Base-by-base conservation (phyloP, 2,797 vertebrate species). In the Lates japonicus region DNA sequence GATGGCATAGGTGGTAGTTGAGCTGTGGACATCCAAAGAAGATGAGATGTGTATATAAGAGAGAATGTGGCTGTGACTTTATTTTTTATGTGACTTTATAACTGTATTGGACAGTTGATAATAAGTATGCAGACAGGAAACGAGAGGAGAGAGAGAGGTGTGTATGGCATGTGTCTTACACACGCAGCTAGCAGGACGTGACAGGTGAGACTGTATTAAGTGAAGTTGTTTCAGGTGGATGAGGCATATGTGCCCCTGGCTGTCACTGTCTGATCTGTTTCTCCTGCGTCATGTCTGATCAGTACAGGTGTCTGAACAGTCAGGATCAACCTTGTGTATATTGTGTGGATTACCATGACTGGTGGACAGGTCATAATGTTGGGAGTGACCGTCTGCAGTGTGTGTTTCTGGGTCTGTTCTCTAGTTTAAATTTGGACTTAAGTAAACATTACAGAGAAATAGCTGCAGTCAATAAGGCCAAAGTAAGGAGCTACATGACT, bases 261-360 rank as follows among this genome's bases (percentile, higher is more conserved):
- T 58, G 51, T 76, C 76, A 54, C 41, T 49, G 51, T 82, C 66
- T 82, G 76, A 80, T 54, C 81, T 59, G 61, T 67, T 54, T 74
- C 33, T 29, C 70, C 55, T 48, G 59, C 13, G n/a, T 65, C 72
- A 48, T 4, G 12, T 80, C 80, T 49, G 31, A 20, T 29, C 5
- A 1, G 4, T 64, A 10, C 54, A 76, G 55, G 29, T 63, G 80
- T 65, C 76, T 62, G 67, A 37, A 16, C 29, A 19, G 19, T 58
- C 44, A 66, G 78, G 64, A 54, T 83, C 51, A 79, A 64, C 78
- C 48, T 46, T 77, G 76, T 59, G 57, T 74, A 25, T 73, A 25
- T 65, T 48, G 19, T 41, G 12, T 65, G 59, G 70, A 63, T 74
- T 70, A 75, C 7, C 12, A 25, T 37, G 13, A 52, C 39, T 61